Conservation (phyloP, 2,797 vertebrate genomes). For the Streptopelia turtur region DNA sequence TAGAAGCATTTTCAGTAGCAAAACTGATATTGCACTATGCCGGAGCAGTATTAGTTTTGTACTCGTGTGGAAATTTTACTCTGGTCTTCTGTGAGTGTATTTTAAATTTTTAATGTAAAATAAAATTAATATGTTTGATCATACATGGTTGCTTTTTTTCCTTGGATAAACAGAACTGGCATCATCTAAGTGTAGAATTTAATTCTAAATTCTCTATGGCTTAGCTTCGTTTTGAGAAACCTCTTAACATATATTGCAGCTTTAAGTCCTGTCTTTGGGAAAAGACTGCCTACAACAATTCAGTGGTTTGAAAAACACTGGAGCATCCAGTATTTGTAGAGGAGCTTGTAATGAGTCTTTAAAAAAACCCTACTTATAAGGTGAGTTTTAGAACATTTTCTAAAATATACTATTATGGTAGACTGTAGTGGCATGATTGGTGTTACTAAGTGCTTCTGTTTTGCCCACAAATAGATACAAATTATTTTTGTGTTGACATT, state of each 20-base stretch:
- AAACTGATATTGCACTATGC: background rate
- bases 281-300: background rate
- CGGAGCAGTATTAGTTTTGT: background rate
- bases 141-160: background rate
- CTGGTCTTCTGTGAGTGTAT: background rate
- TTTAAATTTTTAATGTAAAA: background rate
- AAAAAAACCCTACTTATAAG: rapidly evolving
- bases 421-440: background rate
- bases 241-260: background rate
- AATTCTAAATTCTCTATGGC: background rate
- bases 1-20: background rate
- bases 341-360: background rate
- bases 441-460: background rate
- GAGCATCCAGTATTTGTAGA: background rate
- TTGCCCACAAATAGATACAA: too few species aligned
- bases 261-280: background rate
- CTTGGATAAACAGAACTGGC: background rate
- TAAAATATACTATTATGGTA: background rate
- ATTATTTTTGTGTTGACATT: background rate
- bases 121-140: background rate
- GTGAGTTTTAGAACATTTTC: background rate
- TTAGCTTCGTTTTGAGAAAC: too few species aligned
- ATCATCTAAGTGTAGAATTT: background rate
- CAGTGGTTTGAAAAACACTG: background rate
- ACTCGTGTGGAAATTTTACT: background rate